phyloP scores from a whole-genome alignment of 23 tunicate species.

The Styela plicata region DNA sequence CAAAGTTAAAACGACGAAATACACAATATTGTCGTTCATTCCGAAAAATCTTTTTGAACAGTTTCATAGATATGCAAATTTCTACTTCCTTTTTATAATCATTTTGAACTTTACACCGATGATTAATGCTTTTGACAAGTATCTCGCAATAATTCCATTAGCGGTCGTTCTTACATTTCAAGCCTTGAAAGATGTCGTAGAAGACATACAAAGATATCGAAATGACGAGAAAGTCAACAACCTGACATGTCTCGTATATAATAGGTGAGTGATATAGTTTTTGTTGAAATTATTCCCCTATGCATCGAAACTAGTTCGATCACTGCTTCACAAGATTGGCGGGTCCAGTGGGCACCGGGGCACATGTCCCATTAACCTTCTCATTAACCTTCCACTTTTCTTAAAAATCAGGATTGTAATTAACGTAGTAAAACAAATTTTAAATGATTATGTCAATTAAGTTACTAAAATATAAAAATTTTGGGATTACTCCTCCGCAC shows the following conservation, averaged over 20 bases:
- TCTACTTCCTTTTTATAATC: constrained; percentile 72
- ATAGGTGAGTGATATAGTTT: neutral
- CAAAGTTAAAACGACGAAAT: constrained; percentile 82
- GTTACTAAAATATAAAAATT: too few relatives aligned
- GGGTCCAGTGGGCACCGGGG: too few relatives aligned
- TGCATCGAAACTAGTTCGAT: too few relatives aligned
- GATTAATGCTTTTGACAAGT: constrained; percentile 67
- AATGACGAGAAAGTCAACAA: constrained; percentile 59
- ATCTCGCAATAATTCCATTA: constrained; percentile 74
- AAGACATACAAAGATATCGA: constrained; percentile 49
- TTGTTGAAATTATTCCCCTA: too few relatives aligned
- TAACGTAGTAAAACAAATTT: too few relatives aligned
- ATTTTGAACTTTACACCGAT: constrained; percentile 70
- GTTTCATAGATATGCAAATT: constrained; percentile 93
- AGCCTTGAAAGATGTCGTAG: constrained; percentile 76
- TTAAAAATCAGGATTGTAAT: too few relatives aligned
- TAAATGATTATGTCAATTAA: too few relatives aligned
- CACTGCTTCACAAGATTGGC: too few relatives aligned
- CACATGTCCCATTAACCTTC: too few relatives aligned
- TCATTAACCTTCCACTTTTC: too few relatives aligned
- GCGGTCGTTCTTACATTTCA: constrained; percentile 54
- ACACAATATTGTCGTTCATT: constrained; percentile 73
- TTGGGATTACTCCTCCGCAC: too few relatives aligned
- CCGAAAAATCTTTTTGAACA: constrained; percentile 87
- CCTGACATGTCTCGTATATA: constrained; percentile 12